Evolutionary conservation across 2,797 vertebrate genomes (phyloP).

Genomic region (Sebastes jordani): DNA sequence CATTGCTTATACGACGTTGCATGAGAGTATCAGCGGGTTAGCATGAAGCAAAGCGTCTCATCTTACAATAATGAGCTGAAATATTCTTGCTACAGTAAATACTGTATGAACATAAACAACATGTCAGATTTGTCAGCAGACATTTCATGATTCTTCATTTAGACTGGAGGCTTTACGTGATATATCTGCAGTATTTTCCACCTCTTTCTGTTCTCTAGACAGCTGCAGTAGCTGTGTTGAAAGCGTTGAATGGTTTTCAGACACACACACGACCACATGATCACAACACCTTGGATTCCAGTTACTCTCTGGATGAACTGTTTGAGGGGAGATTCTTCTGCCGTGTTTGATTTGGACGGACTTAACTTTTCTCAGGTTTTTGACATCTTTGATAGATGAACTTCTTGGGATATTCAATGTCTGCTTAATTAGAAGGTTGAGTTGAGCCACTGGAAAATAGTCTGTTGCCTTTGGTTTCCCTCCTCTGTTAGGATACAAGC

Average conservation of each 20-base stretch:
- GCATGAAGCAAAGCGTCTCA: constrained; percentile 17
- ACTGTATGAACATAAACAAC: constrained; percentile 46
- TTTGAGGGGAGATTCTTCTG: constrained; percentile 36
- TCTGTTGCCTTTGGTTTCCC: constrained; percentile 59
- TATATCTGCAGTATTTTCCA: constrained; percentile 7
- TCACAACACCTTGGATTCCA: constrained; percentile 43
- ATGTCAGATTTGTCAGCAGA: constrained; percentile 48
- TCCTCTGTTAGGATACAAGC: constrained; percentile 21
- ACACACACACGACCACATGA: constrained; percentile 24
- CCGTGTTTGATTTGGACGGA: constrained; percentile 67
- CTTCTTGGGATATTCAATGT: constrained; percentile 61
- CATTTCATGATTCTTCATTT: constrained; percentile 28
- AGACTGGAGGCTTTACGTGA: not conserved
- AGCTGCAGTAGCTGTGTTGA: constrained; percentile 15
- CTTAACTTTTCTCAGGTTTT: constrained; percentile 38
- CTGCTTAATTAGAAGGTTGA: constrained; percentile 69
- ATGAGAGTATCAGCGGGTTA: constrained; percentile 18
- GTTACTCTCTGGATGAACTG: constrained; percentile 44
- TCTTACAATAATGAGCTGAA: constrained; percentile 35
- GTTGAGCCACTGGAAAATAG: constrained; percentile 57
- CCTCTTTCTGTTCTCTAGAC: not conserved
- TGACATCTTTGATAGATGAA: constrained; percentile 72
- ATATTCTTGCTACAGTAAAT: constrained; percentile 51
- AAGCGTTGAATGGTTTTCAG: not conserved
- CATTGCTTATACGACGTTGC: constrained; percentile 2